phyloP scores from a whole-genome alignment of 2,113 vertebrate species.

The Osmerus mordax region DNA sequence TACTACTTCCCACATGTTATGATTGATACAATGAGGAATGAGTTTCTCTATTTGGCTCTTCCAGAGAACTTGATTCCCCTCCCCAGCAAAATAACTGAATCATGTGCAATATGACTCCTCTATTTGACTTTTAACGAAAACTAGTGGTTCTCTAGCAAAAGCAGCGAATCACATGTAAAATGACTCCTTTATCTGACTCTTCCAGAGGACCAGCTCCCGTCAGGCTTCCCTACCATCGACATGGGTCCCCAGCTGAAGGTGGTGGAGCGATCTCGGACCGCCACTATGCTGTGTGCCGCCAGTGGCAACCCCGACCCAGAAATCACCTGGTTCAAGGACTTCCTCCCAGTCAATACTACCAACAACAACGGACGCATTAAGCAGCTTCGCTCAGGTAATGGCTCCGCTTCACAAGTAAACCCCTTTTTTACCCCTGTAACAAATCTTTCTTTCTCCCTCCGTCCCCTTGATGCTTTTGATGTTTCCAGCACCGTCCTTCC shows the following conservation, averaged over 20 bases:
- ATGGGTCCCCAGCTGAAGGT: constrained; percentile 99
- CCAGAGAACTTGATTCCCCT: constrained; percentile 24
- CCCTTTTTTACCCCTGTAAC: neutral
- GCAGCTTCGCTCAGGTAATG: constrained; percentile 95
- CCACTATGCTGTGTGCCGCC: constrained; percentile 98
- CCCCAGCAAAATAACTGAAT: neutral
- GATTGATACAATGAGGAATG: no score
- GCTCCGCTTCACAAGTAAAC: neutral
- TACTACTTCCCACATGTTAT: no score
- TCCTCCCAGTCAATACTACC: constrained; percentile 94
- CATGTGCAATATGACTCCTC: constrained; percentile 19
- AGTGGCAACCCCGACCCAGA: constrained; percentile 98
- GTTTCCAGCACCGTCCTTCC: constrained; percentile 29
- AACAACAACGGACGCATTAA: constrained; percentile 97
- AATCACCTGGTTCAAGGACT: constrained; percentile 99
- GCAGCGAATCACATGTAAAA: neutral
- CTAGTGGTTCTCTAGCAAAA: neutral
- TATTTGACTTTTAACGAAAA: constrained; percentile 14
- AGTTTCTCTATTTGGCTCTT: constrained; percentile 1
- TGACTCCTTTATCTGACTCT: constrained; percentile 41
- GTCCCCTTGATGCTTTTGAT: neutral
- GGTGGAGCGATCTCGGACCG: constrained; percentile 96
- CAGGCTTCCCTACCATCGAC: constrained; percentile 96
- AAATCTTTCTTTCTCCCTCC: neutral
- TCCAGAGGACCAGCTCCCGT: constrained; percentile 95